Base-by-base conservation (phyloP, 2,888 invertebrate species). In the Sarcophaga carnaria region DNA sequence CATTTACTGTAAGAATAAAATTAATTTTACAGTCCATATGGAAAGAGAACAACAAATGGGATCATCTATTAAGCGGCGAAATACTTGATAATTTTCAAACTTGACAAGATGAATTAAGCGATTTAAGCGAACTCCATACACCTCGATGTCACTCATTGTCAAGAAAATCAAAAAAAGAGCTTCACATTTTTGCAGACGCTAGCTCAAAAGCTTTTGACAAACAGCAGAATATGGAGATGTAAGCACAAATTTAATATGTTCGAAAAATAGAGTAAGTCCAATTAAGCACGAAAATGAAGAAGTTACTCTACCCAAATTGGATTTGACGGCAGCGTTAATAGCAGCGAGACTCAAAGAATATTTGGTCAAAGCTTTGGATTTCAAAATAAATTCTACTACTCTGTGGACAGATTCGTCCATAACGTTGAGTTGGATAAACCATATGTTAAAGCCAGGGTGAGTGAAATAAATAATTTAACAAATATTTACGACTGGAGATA, bases 1-100 rank as follows among this genome's bases (percentile, higher is more conserved):
- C 87, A 8, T 87, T 83, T 70, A 83, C 83, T 1, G 83, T 87
- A 14, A 76, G 72, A 83, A 71, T 88, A 20, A 85, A 87, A 83
- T 47, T 87, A 49, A 20, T 87, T 4, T 47, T 86, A 37, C 85
- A 88, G 22, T 3, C 54, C 17, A 66, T 77, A 59, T 85, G 80
- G 76, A 22, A 70, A 20, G 11, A 66, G 45, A 63, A 77, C n/a
- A 4, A 8, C 4, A 71, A 74, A n/a, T 84, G 81, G 54, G 87
- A 86, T 62, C 27, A 80, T 20, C 63, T 25, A 14, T 59, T 79
- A 64, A 66, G 54, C n/a, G 66, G 69, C 3, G 80, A 85, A 20
- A 22, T 49, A 4, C n/a, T 74, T 20, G 27, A 59, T 25, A 49
- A 25, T 12, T 79, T 63, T 25, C 67, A 78, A 37, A 22, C 6